Percentiles rank a stretch among this genome's conserved stretches.
Conservation (phyloP, 1,140 invertebrate species). For the Melipona quadrifasciata region DNA sequence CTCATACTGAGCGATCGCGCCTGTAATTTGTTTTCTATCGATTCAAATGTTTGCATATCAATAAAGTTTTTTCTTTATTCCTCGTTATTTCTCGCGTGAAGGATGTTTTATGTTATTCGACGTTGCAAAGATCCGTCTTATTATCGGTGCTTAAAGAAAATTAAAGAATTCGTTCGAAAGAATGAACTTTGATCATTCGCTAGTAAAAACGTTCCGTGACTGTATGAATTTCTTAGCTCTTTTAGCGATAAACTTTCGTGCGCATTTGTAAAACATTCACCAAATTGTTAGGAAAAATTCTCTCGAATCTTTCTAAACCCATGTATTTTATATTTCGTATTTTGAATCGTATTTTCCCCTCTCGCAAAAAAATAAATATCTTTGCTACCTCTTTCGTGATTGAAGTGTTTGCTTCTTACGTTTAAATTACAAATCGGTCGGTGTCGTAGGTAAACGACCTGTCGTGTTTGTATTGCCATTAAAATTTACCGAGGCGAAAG, state of each 20-base stretch:
- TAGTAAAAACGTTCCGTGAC: neutral
- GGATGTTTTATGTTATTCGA: neutral
- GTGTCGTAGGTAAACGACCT: neutral
- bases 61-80: too few relatives aligned
- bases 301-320: neutral
- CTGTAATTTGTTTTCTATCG: too few relatives aligned
- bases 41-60: too few relatives aligned
- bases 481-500: slow-evolving; percentile 3
- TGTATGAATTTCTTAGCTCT: neutral
- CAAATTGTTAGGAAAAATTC: neutral
- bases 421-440: neutral
- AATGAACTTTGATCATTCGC: neutral
- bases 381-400: neutral
- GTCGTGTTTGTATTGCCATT: neutral
- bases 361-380: neutral
- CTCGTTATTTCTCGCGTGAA: neutral
- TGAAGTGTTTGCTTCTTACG: neutral
- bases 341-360: neutral
- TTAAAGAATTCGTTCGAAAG: neutral
- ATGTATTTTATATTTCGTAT: too few relatives aligned
- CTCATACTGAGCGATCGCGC: too few relatives aligned
- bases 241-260: neutral
- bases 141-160: neutral
- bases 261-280: neutral
- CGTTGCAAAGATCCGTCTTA: neutral